Percentiles rank a stretch among this genome's conserved stretches.
Conservation (phyloP, 2,113 vertebrate genomes). For the Proteles cristata region DNA sequence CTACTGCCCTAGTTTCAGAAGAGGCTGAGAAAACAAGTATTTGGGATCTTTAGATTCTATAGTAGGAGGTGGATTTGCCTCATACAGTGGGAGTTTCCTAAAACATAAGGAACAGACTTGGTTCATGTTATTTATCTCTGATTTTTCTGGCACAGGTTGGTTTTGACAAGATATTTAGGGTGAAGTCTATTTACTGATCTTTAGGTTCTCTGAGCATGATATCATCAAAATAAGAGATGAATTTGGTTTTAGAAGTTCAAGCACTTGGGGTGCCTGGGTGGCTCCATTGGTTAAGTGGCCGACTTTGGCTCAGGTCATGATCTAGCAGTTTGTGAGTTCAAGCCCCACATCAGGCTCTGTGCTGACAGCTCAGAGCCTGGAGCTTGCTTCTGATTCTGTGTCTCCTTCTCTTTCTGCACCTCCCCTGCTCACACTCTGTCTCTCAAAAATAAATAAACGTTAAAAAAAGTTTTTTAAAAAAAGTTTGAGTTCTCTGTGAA, state of each 20-base stretch:
- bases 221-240: background rate
- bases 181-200: background rate
- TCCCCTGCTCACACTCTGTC: too few relatives aligned
- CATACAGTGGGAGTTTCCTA: background rate
- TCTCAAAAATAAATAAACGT: too few relatives aligned
- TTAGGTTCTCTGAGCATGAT: background rate
- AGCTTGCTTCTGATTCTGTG: too few relatives aligned
- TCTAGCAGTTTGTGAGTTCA: too few relatives aligned
- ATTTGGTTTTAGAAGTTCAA: background rate
- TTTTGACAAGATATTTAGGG: background rate
- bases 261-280: too few relatives aligned
- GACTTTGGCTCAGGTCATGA: too few relatives aligned
- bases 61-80: background rate
- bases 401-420: too few relatives aligned
- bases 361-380: too few relatives aligned
- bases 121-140: background rate
- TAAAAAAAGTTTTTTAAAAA: too few relatives aligned
- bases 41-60: background rate
- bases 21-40: background rate
- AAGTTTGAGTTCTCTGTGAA: background rate
- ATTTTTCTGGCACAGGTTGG: background rate
- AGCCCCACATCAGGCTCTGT: too few relatives aligned
- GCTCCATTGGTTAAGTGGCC: too few relatives aligned
- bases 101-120: background rate
- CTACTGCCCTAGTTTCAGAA: slow-evolving; percentile 24